These are phyloP conservation scores for Lutjanus argentimaculatus DNA, from an alignment of 2,797 vertebrate genomes.

Conservation along the genomic window DNA sequence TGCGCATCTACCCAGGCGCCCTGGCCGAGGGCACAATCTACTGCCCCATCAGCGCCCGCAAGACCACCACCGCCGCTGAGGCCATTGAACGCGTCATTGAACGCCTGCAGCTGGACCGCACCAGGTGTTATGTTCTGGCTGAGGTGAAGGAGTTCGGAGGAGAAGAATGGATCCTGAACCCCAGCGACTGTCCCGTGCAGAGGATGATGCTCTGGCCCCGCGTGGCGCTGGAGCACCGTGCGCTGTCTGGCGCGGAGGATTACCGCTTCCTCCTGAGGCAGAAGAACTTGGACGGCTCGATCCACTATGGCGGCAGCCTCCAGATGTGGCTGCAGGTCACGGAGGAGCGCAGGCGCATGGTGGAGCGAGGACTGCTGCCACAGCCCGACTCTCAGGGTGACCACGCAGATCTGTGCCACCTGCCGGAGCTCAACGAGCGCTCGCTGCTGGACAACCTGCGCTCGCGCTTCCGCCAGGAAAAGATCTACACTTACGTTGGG, in stretches of 20 bases:
- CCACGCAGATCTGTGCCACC: constrained; percentile 92
- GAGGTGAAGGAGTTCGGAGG: constrained; percentile 99
- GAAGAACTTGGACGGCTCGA: constrained; percentile 98
- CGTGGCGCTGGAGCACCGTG: constrained; percentile 94
- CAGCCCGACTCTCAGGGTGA: constrained; percentile 93
- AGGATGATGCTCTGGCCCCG: constrained; percentile 99
- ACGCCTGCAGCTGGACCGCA: constrained; percentile 92
- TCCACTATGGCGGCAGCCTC: constrained; percentile 95
- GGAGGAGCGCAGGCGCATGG: constrained; percentile 92
- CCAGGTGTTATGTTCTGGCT: constrained; percentile 94
- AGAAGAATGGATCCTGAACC: constrained; percentile 99
- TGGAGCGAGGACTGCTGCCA: constrained; percentile 95
- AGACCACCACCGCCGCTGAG: constrained; percentile 95
- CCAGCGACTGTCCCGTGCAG: constrained; percentile 95
- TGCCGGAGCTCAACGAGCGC: constrained; percentile 95
- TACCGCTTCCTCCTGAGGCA: constrained; percentile 97
- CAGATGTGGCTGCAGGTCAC: constrained; percentile 98
- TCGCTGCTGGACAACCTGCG: constrained; percentile 96
- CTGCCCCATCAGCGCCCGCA: constrained; percentile 94
- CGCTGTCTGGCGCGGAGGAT: constrained; percentile 91
- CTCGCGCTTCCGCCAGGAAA: constrained; percentile 96
- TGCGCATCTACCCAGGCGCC: constrained; percentile 95
- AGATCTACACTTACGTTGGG: constrained; percentile 98
- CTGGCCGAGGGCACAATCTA: constrained; percentile 97
- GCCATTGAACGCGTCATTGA: constrained; percentile 95